phyloP scores from a whole-genome alignment of 2,888 invertebrate species.

The Anticlea derivata region DNA sequence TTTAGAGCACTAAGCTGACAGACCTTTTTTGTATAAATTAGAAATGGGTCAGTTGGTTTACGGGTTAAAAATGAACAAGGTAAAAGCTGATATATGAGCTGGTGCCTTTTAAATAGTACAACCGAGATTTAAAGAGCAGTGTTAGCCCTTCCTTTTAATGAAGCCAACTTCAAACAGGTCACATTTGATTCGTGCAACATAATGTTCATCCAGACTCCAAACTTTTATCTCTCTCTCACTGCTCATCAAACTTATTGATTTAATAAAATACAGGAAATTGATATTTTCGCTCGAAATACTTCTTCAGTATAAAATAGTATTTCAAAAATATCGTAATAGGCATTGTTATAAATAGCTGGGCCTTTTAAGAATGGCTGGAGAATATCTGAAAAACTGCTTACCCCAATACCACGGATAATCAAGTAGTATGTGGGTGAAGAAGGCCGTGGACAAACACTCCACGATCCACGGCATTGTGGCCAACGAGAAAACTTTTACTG shows the following conservation, averaged over 20 bases:
- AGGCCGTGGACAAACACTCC: slow-evolving; percentile 73
- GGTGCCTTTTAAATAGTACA: no score
- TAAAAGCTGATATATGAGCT: no score
- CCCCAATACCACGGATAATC: slow-evolving; percentile 81
- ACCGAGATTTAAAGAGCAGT: no score
- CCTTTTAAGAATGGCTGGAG: slow-evolving; percentile 3
- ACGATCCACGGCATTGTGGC: slow-evolving; percentile 77
- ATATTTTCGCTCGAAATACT: background rate
- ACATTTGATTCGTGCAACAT: no score
- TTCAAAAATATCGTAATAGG: background rate
- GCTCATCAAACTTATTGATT: slow-evolving; percentile 2
- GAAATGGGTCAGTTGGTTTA: no score
- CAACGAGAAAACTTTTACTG: slow-evolving; percentile 76
- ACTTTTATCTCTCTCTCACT: no score
- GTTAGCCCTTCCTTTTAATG: no score
- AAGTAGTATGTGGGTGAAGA: slow-evolving; percentile 70
- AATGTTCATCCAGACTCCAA: no score
- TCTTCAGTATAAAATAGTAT: background rate
- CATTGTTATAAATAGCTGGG: background rate
- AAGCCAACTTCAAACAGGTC: no score
- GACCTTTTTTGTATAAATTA: no score
- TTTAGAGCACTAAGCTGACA: no score
- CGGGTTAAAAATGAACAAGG: no score
- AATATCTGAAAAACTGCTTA: slow-evolving; percentile 49
- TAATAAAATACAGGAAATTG: background rate